These are phyloP conservation scores for Crypturellus undulatus DNA, from an alignment of 2,113 vertebrate genomes.

Conservation along the genomic window DNA sequence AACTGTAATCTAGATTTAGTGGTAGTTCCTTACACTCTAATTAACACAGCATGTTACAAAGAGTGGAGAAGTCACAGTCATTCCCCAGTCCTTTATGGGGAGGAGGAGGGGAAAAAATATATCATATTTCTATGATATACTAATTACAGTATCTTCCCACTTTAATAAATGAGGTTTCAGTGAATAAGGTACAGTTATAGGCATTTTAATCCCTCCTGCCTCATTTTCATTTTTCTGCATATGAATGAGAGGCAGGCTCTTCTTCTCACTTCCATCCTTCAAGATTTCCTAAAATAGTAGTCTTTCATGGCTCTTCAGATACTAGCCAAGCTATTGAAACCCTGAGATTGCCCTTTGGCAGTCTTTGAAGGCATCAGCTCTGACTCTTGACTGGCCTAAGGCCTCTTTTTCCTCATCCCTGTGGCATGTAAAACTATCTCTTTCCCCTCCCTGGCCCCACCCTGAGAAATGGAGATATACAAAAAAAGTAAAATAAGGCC, in stretches of 20 bases:
- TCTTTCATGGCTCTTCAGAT: not conserved
- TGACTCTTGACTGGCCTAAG: not conserved
- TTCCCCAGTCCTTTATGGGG: not conserved
- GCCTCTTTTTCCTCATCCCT: slow-evolving; percentile 10
- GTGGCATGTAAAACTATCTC: not conserved
- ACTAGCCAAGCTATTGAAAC: not conserved
- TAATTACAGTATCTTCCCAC: not conserved
- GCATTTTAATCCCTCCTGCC: not conserved
- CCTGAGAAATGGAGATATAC: not conserved
- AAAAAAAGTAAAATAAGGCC: not conserved
- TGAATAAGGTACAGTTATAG: not conserved
- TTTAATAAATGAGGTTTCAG: not conserved
- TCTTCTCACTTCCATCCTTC: not conserved
- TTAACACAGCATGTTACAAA: not conserved
- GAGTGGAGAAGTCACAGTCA: not conserved
- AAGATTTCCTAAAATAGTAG: not conserved
- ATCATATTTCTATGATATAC: not conserved
- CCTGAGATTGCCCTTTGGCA: not conserved
- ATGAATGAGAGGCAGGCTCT: not conserved
- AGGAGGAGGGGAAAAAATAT: not conserved
- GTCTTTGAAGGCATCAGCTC: not conserved
- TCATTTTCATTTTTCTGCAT: not conserved
- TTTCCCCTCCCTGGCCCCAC: not conserved
- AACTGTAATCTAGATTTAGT: slow-evolving; percentile 26
- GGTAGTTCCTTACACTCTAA: slow-evolving; percentile 1